Evolutionary conservation across 2,113 vertebrate genomes (phyloP), one percentile per base, ranked within the genome.

Genomic region (Marmota monax): DNA sequence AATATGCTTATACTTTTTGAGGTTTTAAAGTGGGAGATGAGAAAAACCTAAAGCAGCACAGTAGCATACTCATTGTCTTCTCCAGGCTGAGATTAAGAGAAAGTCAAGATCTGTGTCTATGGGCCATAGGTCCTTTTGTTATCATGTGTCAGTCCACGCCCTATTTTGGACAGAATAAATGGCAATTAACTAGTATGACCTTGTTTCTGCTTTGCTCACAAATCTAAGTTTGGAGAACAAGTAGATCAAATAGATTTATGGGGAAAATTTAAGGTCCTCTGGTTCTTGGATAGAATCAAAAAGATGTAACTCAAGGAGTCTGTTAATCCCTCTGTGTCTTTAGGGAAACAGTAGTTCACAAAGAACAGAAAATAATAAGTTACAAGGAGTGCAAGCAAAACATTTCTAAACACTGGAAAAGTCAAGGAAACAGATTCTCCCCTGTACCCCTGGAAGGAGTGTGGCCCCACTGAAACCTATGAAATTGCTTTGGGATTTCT

Each of bases 1-100:
- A 69, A 88, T 96, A 56, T 96, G 95, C 53, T 53, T 61, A 32
- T 29, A n/a, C 32, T 63, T 53, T 27, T 51, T 80, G 72, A 79
- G 70, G 65, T 95, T 95, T 96, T n/a, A 45, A 63, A 63, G 8
- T 58, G 32, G 84, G 29, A 45, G 5, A 42, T 61, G 14, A 83
- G 34, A 53, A 6, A 73, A 92, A 56, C n/a, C 53, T 90, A 22
- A 29, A 53, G 51, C 48, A 34, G 25, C 17, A 51, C 34, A 76
- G 53, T 22, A 13, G 13, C 2, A 9, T 69, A 45, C 63, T 92
- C 56, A 56, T 56, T 83, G 65, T 45, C 20, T 76, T 84, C 77
- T n/a, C 2, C 0, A 58, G 56, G 16, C 22, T 61, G 58, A 69
- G 70, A 85, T 34, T 39, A 58, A 84, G 37, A 94, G 80, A 84